Evolutionary conservation across 2,888 invertebrate species (phyloP), one percentile per base, ranked within the genome.

Genomic region (Melinaea menophilus): DNA sequence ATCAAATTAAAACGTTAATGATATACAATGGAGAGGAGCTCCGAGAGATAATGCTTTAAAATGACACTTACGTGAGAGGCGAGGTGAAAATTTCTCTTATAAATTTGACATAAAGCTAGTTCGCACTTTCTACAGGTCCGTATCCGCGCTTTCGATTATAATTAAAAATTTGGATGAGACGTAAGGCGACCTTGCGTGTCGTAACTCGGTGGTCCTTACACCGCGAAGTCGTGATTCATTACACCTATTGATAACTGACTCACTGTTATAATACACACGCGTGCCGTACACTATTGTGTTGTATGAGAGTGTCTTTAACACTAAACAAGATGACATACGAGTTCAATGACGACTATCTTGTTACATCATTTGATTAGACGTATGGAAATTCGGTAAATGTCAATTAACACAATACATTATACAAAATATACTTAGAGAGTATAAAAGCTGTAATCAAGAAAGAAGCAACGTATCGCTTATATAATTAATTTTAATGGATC

Each of bases 121-220:
- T 85, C 85, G 79, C 84, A 86, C 86, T 88, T 88, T 88, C 88
- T 85, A 85, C 81, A 69, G 72, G 74, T 76, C 79, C 75, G 76
- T 76, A 78, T 75, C 79, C 54, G 74, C 73, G 75, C 78, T 82
- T 81, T 81, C 77, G 78, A 76, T 72, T 72, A 69, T 69, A 70
- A 75, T 80, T 80, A 79, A 75, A 76, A 79, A 80, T 80, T 80
- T 75, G 70, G 75, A 77, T 79, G 77, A 71, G 79, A 72, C 75
- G 75, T 71, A 70, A 22, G 22, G 22, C 22, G 74, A 74, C 77
- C 77, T 76, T 77, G 75, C 62, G 69, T 73, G 75, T 69, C 72
- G 69, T 73, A 63, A 78, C 79, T 75, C 79, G 76, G 75, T 63
- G n/a, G 48, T 51, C 51, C 22, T 31, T 51, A 9, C 7, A 31